Evolutionary conservation across 1,140 invertebrate genomes (phyloP).

Genomic region (Trigoniulus corallinus): DNA sequence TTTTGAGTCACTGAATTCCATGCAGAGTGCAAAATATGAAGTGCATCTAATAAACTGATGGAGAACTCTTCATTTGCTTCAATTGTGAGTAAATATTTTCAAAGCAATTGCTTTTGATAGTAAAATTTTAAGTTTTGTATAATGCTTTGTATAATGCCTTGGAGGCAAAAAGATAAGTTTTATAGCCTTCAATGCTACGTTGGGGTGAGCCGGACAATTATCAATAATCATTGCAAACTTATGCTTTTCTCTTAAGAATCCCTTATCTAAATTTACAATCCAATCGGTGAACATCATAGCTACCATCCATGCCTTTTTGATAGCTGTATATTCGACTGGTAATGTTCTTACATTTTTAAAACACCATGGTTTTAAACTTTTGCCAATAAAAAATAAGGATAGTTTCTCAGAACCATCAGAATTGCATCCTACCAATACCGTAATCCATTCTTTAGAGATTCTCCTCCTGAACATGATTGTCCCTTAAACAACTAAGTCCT

Average conservation of each 20-base stretch:
- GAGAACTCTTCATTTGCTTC: not conserved
- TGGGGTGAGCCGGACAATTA: not conserved
- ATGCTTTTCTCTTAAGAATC: slow-evolving; percentile 7
- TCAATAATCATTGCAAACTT: slow-evolving; percentile 12
- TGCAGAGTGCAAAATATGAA: not conserved
- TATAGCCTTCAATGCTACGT: slow-evolving; percentile 2
- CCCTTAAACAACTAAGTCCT: slow-evolving; percentile 10
- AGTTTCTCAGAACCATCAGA: slow-evolving; percentile 11
- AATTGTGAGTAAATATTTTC: not conserved
- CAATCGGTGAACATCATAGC: slow-evolving; percentile 13
- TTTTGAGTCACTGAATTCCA: not conserved
- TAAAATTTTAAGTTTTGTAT: not conserved
- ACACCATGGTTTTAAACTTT: too few species aligned
- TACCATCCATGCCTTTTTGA: slow-evolving; percentile 17
- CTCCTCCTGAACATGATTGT: slow-evolving; percentile 13
- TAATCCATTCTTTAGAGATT: slow-evolving; percentile 13
- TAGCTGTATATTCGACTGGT: slow-evolving; percentile 11
- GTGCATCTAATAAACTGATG: not conserved
- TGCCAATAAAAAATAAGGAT: slow-evolving; percentile 14
- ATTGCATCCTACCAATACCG: slow-evolving; percentile 10
- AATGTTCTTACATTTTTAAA: slow-evolving; percentile 14
- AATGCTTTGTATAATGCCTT: not conserved
- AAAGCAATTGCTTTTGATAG: not conserved
- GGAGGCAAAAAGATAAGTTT: slow-evolving; percentile 13
- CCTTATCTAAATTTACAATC: slow-evolving; percentile 10